Evolutionary conservation across 1,140 invertebrate species (phyloP).

Genomic region (Panulirus ornatus): DNA sequence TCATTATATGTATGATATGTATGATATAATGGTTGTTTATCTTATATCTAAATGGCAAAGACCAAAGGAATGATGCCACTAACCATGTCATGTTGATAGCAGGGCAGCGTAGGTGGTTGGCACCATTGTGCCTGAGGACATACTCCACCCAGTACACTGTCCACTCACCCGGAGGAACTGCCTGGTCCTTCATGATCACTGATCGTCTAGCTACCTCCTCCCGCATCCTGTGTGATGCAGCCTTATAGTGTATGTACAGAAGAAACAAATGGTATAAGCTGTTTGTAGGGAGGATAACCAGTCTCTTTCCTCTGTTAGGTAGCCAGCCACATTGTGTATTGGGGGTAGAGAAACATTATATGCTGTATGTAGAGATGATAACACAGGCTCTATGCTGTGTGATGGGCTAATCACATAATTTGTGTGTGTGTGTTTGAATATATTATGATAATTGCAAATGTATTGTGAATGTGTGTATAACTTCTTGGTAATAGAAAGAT

Average conservation of each 20-base stretch:
- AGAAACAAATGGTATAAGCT: no score
- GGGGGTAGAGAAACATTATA: no score
- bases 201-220: neutral
- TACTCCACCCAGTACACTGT: constrained; percentile 12
- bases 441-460: no score
- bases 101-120: neutral
- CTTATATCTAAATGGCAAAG: no score
- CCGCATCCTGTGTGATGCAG: constrained; percentile 1
- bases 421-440: constrained; percentile 15
- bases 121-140: constrained; percentile 6
- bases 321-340: no score
- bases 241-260: neutral
- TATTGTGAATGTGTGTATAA: no score
- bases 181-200: neutral
- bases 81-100: neutral
- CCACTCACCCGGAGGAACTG: neutral
- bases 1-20: neutral
- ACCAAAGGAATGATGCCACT: neutral
- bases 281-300: no score
- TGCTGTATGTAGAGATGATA: no score
- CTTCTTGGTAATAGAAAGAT: no score
- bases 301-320: no score
- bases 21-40: neutral
- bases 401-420: no score
- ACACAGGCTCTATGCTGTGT: no score